A percentile compares a stretch with the other conserved stretches of the same genome.
These are phyloP conservation scores for Orthonyx spaldingii DNA, from an alignment of 2,113 vertebrate species.

Conservation along the genomic window DNA sequence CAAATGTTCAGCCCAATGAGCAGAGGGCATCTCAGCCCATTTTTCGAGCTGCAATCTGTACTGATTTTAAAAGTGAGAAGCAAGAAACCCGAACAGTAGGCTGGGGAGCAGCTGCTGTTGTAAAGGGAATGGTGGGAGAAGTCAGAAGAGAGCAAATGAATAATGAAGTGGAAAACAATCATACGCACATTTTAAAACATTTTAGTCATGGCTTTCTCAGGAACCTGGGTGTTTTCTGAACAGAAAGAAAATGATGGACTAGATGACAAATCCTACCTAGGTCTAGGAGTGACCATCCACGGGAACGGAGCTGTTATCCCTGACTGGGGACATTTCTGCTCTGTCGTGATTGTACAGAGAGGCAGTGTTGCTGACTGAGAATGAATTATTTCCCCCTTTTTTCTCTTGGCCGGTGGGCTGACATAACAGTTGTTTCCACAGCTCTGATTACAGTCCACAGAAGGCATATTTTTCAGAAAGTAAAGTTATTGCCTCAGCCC, in stretches of 20 bases:
- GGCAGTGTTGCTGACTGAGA: neutral
- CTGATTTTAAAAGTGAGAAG: neutral
- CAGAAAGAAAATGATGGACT: neutral
- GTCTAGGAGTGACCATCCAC: rapidly evolving
- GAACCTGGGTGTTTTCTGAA: neutral
- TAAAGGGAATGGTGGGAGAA: neutral
- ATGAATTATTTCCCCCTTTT: neutral
- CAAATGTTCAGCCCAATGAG: neutral
- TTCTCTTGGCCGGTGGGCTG: neutral
- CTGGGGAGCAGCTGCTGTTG: neutral
- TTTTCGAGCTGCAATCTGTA: neutral
- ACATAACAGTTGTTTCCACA: neutral
- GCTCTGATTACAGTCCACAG: neutral
- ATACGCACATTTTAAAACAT: neutral
- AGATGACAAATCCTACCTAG: neutral
- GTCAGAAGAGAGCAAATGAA: neutral
- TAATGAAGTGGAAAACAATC: neutral
- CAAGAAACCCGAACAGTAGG: neutral
- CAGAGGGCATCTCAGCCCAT: neutral
- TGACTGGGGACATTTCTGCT: neutral
- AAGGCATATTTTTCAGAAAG: neutral
- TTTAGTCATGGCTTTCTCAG: neutral
- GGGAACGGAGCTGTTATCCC: rapidly evolving
- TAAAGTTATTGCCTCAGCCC: neutral
- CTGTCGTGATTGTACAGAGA: rapidly evolving